These are phyloP conservation scores for Xerus rutilus DNA, from an alignment of 2,797 vertebrate species.

Conservation along the genomic window DNA sequence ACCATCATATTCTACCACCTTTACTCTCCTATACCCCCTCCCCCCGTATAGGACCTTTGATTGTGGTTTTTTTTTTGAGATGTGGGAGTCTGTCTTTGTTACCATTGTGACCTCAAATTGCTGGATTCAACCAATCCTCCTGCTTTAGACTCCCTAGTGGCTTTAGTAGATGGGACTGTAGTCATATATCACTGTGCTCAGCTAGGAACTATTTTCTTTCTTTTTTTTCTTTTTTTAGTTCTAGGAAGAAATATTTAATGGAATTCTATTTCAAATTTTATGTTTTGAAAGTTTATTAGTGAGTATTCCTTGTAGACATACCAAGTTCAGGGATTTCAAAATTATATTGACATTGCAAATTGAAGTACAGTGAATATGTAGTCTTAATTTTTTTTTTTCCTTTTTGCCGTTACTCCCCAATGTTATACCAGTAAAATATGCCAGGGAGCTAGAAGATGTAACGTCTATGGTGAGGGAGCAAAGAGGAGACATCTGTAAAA, in stretches of 20 bases:
- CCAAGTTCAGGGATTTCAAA: slow-evolving; percentile 17
- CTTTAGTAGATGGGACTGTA: too few species aligned
- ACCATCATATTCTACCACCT: too few species aligned
- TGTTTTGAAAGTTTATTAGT: slow-evolving; percentile 29
- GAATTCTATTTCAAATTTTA: slow-evolving; percentile 50
- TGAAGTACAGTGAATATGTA: not conserved
- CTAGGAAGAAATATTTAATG: not conserved
- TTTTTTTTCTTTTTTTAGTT: not conserved
- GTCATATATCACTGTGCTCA: too few species aligned
- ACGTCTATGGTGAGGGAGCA: not conserved
- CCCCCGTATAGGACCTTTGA: not conserved
- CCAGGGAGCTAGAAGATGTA: not conserved
- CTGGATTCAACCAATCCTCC: too few species aligned
- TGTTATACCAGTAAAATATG: slow-evolving; percentile 33
- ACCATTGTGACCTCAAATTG: too few species aligned
- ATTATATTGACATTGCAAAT: slow-evolving; percentile 31
- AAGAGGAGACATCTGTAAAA: not conserved
- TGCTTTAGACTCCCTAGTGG: too few species aligned
- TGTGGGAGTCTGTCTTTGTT: too few species aligned
- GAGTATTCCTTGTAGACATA: slow-evolving; percentile 1
- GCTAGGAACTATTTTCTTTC: not conserved
- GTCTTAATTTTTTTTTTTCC: not conserved
- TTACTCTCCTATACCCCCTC: too few species aligned
- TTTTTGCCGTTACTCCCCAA: not conserved
- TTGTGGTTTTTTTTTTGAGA: not conserved